Evolutionary conservation across 2,797 vertebrate genomes (phyloP).

Genomic region (Schizothorax lantsangensis): DNA sequence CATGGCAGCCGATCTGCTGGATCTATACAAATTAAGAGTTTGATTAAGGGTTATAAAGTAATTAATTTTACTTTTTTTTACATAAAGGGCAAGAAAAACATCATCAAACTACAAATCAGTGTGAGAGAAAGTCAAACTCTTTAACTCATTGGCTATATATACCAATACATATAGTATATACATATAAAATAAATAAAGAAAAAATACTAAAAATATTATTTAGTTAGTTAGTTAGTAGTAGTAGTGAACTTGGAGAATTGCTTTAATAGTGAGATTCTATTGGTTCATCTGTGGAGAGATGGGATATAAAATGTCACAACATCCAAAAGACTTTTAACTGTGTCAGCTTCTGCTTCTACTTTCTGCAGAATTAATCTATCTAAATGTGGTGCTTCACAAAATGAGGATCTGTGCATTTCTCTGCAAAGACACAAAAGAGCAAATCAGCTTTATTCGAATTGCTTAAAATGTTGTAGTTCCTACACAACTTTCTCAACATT

Average conservation of each 20-base stretch:
- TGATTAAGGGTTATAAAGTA: not conserved
- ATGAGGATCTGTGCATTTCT: not conserved
- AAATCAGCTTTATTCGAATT: not conserved
- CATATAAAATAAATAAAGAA: too few relatives aligned
- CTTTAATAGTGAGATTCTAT: slow-evolving; percentile 1
- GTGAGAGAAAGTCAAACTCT: not conserved
- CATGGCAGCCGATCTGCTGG: not conserved
- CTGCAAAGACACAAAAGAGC: not conserved
- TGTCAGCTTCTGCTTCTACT: not conserved
- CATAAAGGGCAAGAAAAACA: not conserved
- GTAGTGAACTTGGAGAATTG: not conserved
- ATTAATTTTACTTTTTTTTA: not conserved
- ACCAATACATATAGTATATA: too few relatives aligned
- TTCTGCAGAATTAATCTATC: slow-evolving; percentile 1
- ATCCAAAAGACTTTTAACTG: slow-evolving; percentile 1
- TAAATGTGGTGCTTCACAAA: not conserved
- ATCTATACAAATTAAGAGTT: slow-evolving; percentile 4
- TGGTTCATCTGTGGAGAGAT: slow-evolving; percentile 39
- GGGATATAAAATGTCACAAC: slow-evolving; percentile 21
- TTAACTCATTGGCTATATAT: not conserved
- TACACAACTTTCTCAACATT: not conserved
- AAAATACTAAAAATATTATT: too few relatives aligned
- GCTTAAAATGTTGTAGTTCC: not conserved
- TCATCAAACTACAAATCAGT: not conserved
- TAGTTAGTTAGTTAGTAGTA: too few relatives aligned